Conservation (phyloP, 92 coral and sea anemone genomes). For the Parazoanthus swiftii region DNA sequence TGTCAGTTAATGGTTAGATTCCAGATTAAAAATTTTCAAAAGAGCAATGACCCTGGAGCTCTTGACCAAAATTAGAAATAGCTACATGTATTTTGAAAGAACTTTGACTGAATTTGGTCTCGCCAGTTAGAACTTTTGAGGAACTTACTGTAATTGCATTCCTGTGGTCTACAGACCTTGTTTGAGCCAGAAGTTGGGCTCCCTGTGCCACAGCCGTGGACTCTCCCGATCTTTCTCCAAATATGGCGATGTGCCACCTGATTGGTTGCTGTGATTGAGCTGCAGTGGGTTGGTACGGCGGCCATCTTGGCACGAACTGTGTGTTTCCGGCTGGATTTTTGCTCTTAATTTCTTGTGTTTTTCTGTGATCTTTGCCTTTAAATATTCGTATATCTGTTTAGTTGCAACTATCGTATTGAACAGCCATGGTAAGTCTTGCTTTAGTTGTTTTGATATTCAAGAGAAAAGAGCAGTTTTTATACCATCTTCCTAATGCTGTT, state of each 20-base stretch:
- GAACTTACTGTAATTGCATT: too few species aligned
- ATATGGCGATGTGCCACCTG: conserved; percentile 69
- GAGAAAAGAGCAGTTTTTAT: conserved; percentile 65
- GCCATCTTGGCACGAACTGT: conserved; percentile 86
- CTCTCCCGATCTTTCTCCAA: conserved; percentile 47
- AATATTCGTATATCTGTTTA: conserved; percentile 27
- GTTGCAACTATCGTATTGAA: conserved; percentile 35
- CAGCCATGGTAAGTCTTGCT: conserved; percentile 74
- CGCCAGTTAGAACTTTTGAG: too few species aligned
- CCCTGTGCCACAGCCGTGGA: neutral
- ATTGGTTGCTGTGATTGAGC: conserved; percentile 60
- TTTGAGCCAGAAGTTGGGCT: neutral
- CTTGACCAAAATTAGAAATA: too few species aligned
- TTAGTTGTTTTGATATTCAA: conserved; percentile 32
- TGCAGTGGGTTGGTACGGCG: conserved; percentile 79
- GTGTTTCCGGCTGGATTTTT: conserved; percentile 83
- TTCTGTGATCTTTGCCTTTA: conserved; percentile 42
- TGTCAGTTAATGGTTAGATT: too few species aligned
- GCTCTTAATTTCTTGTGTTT: conserved; percentile 25
- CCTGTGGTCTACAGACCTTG: too few species aligned
- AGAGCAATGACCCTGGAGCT: too few species aligned
- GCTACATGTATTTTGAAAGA: too few species aligned
- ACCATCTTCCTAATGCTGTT: conserved; percentile 16
- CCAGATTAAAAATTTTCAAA: too few species aligned
- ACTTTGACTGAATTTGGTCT: too few species aligned